phyloP scores from a whole-genome alignment of 2,888 invertebrate species.

The Andricus curvator region DNA sequence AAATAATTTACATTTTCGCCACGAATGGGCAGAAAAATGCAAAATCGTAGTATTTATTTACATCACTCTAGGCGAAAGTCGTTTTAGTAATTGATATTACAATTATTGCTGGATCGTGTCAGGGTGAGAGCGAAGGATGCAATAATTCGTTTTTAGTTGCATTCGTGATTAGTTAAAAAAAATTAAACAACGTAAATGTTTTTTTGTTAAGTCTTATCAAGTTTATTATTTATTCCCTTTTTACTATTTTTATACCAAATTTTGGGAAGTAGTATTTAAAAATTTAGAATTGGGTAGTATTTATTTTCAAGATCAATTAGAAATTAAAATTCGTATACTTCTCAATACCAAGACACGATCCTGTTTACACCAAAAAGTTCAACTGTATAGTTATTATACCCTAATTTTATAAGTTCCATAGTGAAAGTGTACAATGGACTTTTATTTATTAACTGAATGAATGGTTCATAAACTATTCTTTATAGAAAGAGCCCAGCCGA shows the following conservation, averaged over 20 bases:
- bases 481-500: slow-evolving; percentile 67
- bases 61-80: slow-evolving; percentile 12
- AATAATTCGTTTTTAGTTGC: too few relatives aligned
- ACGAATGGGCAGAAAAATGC: slow-evolving; percentile 23
- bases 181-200: not conserved
- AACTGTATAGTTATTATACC: slow-evolving; percentile 53
- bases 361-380: slow-evolving; percentile 45
- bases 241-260: not conserved
- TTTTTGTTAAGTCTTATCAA: not conserved
- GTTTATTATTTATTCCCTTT: not conserved
- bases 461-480: slow-evolving; percentile 64
- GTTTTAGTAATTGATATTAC: slow-evolving; percentile 3
- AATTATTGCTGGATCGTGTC: slow-evolving; percentile 23
- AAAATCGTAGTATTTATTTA: slow-evolving; percentile 4
- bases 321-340: not conserved
- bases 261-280: not conserved
- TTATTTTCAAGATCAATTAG: too few relatives aligned
- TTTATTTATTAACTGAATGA: slow-evolving; percentile 67
- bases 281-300: not conserved
- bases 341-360: slow-evolving; percentile 13
- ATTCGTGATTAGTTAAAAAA: too few relatives aligned
- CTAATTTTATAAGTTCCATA: slow-evolving; percentile 61
- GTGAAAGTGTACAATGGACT: slow-evolving; percentile 61
- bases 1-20: not conserved
- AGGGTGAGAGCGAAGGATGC: not conserved